A percentile compares a stretch with the other conserved stretches of the same genome.
phyloP scores from a whole-genome alignment of 2,113 vertebrate genomes.

The Nematolebias whitei region DNA sequence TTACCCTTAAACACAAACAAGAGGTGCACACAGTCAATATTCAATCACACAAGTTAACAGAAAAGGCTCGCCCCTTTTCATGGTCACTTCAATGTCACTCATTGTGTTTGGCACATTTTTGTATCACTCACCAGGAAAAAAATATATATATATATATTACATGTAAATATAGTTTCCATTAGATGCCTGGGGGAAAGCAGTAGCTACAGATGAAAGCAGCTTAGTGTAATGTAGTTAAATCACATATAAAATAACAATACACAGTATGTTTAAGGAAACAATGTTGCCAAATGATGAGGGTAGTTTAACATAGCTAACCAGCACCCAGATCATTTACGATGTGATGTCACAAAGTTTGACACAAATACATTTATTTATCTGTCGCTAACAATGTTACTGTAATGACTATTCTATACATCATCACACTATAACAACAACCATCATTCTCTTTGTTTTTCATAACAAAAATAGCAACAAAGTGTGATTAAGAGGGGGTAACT shows the following conservation, averaged over 20 bases:
- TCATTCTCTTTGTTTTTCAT: too few species aligned
- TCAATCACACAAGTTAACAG: slow-evolving; percentile 25
- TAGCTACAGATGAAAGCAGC: neutral
- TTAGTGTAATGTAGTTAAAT: neutral
- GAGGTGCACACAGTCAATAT: slow-evolving; percentile 28
- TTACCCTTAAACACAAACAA: slow-evolving; percentile 76
- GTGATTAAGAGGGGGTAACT: too few species aligned
- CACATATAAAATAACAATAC: neutral
- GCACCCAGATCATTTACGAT: too few species aligned
- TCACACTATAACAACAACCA: too few species aligned
- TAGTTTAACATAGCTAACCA: neutral
- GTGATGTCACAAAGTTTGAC: neutral
- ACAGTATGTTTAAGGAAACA: neutral
- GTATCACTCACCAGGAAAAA: neutral
- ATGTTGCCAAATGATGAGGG: neutral
- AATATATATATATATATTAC: neutral
- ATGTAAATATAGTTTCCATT: neutral
- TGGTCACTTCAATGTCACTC: slow-evolving; percentile 12
- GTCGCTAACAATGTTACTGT: too few species aligned
- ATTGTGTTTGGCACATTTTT: neutral
- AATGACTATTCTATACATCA: too few species aligned
- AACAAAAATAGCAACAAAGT: too few species aligned
- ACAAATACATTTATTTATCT: neutral
- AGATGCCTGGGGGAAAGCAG: neutral
- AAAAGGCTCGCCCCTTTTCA: slow-evolving; percentile 5